Conservation (phyloP, 2,888 invertebrate genomes). For the Globia sparganii region DNA sequence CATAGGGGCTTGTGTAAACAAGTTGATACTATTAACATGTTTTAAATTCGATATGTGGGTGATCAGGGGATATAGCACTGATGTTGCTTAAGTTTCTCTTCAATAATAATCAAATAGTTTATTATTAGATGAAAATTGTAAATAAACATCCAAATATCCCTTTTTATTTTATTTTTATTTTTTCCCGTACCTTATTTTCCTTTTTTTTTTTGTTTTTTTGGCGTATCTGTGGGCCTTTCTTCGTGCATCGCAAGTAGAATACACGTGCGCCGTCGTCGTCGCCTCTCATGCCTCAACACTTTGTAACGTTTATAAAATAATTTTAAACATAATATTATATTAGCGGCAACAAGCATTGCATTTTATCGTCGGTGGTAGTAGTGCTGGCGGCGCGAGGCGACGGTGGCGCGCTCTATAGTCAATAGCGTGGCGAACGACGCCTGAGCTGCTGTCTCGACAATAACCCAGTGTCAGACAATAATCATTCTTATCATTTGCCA, state of each 20-base stretch:
- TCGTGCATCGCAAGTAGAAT: constrained; percentile 74
- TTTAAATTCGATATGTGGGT: constrained; percentile 86
- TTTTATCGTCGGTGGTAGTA: constrained; percentile 14
- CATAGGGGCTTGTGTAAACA: constrained; percentile 81
- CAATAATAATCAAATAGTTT: constrained; percentile 87
- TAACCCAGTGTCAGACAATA: constrained; percentile 91
- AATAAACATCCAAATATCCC: constrained; percentile 90
- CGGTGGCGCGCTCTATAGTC: constrained; percentile 76
- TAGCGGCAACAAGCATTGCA: constrained; percentile 53
- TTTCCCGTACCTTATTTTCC: constrained; percentile 63
- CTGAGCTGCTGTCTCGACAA: constrained; percentile 90
- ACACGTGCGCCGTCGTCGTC: constrained; percentile 54
- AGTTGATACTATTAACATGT: constrained; percentile 85
- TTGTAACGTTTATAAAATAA: constrained; percentile 46
- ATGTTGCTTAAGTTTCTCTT: constrained; percentile 87
- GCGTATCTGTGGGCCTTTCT: constrained; percentile 74
- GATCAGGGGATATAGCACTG: constrained; percentile 84
- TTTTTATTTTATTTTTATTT: constrained; percentile 89
- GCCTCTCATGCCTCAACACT: constrained; percentile 29
- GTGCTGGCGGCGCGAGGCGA: constrained; percentile 23
- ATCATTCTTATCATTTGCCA: constrained; percentile 87
- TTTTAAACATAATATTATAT: constrained; percentile 52
- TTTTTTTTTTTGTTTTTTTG: constrained; percentile 61
- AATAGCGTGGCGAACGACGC: constrained; percentile 82
- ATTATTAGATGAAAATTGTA: constrained; percentile 89